phyloP scores from a whole-genome alignment of 1,140 invertebrate species.

The Subanguina moxae region DNA sequence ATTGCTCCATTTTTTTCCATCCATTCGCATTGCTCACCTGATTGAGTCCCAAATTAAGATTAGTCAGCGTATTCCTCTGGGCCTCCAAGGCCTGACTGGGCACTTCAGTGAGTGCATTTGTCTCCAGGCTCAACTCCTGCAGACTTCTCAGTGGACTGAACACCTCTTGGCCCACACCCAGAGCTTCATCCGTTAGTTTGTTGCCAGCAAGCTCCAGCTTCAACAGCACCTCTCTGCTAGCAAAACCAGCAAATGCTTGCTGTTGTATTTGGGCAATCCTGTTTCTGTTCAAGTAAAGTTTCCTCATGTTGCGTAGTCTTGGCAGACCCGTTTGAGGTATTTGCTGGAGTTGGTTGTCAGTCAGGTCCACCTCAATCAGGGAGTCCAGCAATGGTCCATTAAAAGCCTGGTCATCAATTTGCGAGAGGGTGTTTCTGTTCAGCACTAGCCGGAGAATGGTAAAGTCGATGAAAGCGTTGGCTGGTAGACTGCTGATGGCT shows the following conservation, averaged over 20 bases:
- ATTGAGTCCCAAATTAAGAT: constrained; percentile 57
- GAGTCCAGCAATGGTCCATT: constrained; percentile 53
- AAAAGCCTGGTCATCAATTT: constrained; percentile 52
- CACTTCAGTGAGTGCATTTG: constrained; percentile 52
- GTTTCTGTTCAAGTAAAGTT: constrained; percentile 58
- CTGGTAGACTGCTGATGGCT: constrained; percentile 47
- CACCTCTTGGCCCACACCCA: constrained; percentile 24
- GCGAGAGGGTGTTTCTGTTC: constrained; percentile 52
- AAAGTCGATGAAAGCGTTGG: constrained; percentile 56
- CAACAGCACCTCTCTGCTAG: constrained; percentile 44
- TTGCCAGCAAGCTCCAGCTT: constrained; percentile 57
- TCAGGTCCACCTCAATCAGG: constrained; percentile 53
- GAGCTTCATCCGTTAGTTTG: constrained; percentile 43
- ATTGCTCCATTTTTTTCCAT: too few relatives aligned
- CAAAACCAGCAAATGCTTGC: constrained; percentile 45
- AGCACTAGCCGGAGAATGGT: constrained; percentile 55
- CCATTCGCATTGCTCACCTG: constrained; percentile 36
- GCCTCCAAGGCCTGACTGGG: constrained; percentile 52
- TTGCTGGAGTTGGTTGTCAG: constrained; percentile 53
- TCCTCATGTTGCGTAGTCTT: constrained; percentile 48
- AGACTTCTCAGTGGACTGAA: constrained; percentile 51
- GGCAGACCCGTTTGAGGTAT: constrained; percentile 38
- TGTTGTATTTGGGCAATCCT: constrained; percentile 46
- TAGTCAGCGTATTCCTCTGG: constrained; percentile 50
- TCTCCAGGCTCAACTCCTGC: constrained; percentile 58